phyloP scores from a whole-genome alignment of 1,140 invertebrate genomes.

The Neelides sp. region DNA sequence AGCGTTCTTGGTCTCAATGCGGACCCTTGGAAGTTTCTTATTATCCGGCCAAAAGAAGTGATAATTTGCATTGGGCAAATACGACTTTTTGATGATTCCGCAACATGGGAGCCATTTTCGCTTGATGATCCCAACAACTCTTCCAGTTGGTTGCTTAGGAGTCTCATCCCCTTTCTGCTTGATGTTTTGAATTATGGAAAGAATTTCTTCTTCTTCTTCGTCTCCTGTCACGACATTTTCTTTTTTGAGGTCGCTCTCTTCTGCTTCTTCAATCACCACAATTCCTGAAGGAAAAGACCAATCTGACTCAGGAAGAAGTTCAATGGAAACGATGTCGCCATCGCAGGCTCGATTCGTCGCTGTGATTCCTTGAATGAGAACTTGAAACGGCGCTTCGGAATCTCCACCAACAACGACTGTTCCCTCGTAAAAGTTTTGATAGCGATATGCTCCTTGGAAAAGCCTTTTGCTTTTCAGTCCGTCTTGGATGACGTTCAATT shows the following conservation, averaged over 20 bases:
- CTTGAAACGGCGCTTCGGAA: slow-evolving; percentile 42
- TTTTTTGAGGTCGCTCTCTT: slow-evolving; percentile 44
- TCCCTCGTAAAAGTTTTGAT: slow-evolving; percentile 93
- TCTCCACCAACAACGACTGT: slow-evolving; percentile 63
- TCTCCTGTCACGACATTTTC: slow-evolving; percentile 23
- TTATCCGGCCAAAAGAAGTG: slow-evolving; percentile 86
- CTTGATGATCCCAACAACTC: slow-evolving; percentile 86
- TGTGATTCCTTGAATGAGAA: slow-evolving; percentile 75
- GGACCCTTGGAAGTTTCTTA: slow-evolving; percentile 73
- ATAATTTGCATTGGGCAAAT: slow-evolving; percentile 52
- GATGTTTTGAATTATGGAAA: slow-evolving; percentile 33
- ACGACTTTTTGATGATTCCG: slow-evolving; percentile 74
- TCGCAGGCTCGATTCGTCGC: slow-evolving; percentile 90
- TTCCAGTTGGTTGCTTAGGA: slow-evolving; percentile 51
- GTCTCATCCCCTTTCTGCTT: slow-evolving; percentile 25
- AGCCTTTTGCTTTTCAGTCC: slow-evolving; percentile 67
- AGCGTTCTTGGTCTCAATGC: slow-evolving; percentile 82
- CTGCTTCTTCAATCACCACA: slow-evolving; percentile 58
- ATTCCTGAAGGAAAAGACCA: slow-evolving; percentile 74
- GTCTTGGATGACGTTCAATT: slow-evolving; percentile 54
- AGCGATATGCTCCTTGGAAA: slow-evolving; percentile 68
- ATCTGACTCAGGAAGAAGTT: slow-evolving; percentile 75
- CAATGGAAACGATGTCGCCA: slow-evolving; percentile 84
- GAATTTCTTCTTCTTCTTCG: slow-evolving; percentile 34
- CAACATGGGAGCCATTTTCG: slow-evolving; percentile 95